These are phyloP conservation scores for Seriola aureovittata DNA, from an alignment of 2,113 vertebrate species.

Conservation along the genomic window DNA sequence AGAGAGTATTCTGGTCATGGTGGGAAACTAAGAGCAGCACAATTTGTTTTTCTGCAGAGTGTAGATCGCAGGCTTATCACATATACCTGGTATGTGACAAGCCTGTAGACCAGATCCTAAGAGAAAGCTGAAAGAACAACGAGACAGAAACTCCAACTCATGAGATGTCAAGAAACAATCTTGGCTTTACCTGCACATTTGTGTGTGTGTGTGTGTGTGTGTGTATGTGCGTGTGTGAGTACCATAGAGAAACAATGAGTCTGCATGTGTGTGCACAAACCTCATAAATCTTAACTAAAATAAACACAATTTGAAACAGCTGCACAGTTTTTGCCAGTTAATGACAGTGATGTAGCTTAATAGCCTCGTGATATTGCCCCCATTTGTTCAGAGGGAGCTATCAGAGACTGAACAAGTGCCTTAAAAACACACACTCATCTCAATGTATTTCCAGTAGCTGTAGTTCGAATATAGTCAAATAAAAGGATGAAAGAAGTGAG, in stretches of 20 bases:
- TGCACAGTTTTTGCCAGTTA: not conserved
- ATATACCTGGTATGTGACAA: not conserved
- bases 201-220: too few relatives aligned
- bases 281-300: not conserved
- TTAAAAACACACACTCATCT: not conserved
- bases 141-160: conserved; percentile 16
- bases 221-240: too few relatives aligned
- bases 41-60: conserved; percentile 39
- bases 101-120: conserved; percentile 31
- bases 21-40: conserved; percentile 6
- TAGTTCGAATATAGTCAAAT: not conserved
- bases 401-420: conserved; percentile 6
- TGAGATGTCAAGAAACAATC: conserved; percentile 7
- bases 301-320: not conserved
- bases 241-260: not conserved
- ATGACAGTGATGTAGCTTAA: not conserved
- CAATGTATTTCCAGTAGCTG: conserved; percentile 17
- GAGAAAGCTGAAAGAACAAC: not conserved
- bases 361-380: not conserved
- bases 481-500: conserved; percentile 20
- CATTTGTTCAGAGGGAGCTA: conserved; percentile 11
- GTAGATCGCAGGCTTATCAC: too few relatives aligned
- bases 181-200: not conserved
- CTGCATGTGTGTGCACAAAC: not conserved
- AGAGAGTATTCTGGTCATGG: not conserved